Percentiles rank a stretch among this genome's conserved stretches.
These are phyloP conservation scores for Anas bahamensis DNA, from an alignment of 2,797 vertebrate genomes.

Conservation along the genomic window DNA sequence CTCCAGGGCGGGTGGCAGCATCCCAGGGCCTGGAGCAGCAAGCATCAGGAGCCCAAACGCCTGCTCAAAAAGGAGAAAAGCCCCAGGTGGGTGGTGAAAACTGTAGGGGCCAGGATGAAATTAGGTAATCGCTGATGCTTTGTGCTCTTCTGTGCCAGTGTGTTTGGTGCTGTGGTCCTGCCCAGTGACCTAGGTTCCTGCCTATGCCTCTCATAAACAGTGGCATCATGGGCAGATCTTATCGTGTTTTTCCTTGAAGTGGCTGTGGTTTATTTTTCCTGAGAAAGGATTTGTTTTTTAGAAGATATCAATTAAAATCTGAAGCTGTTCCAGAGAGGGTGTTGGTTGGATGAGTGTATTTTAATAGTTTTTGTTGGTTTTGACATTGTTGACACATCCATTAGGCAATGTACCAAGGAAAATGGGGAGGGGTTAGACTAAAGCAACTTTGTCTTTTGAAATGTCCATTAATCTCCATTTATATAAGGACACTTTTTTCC, in stretches of 20 bases:
- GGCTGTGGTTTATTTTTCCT: background rate
- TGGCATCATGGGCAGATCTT: background rate
- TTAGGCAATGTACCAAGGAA: slow-evolving; percentile 28
- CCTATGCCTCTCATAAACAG: background rate
- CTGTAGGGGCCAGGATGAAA: background rate
- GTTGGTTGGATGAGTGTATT: background rate
- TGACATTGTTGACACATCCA: background rate
- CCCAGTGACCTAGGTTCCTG: background rate
- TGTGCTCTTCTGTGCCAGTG: rapidly evolving
- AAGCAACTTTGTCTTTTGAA: background rate
- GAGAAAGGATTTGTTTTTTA: background rate
- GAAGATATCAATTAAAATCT: slow-evolving; percentile 7
- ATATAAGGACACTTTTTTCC: background rate
- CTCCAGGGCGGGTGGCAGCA: background rate
- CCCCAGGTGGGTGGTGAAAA: background rate
- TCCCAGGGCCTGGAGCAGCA: background rate
- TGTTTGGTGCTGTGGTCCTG: background rate
- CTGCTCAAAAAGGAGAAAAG: background rate
- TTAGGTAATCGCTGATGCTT: rapidly evolving
- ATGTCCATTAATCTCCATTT: slow-evolving; percentile 25
- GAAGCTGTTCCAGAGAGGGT: background rate
- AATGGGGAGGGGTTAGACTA: slow-evolving; percentile 1
- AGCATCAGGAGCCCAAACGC: background rate
- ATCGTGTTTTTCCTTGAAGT: background rate
- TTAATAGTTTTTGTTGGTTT: background rate